Percentiles rank a stretch among this genome's conserved stretches.
Conservation (phyloP, 2,113 vertebrate genomes). For the Halcyon malimbica region DNA sequence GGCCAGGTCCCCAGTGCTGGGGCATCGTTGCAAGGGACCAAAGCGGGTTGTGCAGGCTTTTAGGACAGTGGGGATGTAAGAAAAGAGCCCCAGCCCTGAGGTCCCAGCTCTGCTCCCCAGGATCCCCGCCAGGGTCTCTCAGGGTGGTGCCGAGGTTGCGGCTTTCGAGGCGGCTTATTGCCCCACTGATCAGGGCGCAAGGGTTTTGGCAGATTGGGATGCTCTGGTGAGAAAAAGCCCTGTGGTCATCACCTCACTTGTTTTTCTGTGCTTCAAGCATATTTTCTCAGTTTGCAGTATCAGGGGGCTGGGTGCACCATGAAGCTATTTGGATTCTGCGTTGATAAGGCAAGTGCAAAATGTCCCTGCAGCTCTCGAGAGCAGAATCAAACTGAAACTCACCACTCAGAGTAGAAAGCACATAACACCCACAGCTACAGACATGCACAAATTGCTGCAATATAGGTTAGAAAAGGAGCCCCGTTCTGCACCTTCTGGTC, state of each 20-base stretch:
- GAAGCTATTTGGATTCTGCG: conserved; percentile 18
- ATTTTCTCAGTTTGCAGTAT: conserved; percentile 30
- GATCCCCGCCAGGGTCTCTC: accelerated
- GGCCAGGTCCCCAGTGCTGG: neutral
- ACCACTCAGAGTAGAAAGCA: conserved; percentile 75
- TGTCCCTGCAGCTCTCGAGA: conserved; percentile 41
- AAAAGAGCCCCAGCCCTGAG: neutral
- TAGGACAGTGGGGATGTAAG: neutral
- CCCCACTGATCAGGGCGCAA: accelerated
- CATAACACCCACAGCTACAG: conserved; percentile 75
- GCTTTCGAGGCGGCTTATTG: accelerated
- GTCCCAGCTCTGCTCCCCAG: neutral
- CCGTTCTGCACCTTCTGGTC: conserved; percentile 23
- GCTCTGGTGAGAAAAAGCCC: conserved; percentile 8
- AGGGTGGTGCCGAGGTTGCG: accelerated
- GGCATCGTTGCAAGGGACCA: accelerated
- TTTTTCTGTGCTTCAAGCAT: neutral
- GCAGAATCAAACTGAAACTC: conserved; percentile 80
- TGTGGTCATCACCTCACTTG: neutral
- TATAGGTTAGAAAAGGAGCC: conserved; percentile 44
- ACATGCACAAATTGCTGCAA: conserved; percentile 61
- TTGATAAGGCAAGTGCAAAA: conserved; percentile 36
- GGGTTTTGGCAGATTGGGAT: neutral
- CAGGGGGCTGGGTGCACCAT: neutral
- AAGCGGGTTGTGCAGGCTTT: neutral